phyloP scores from a whole-genome alignment of 2,888 invertebrate genomes.

The Acrobasis suavella region DNA sequence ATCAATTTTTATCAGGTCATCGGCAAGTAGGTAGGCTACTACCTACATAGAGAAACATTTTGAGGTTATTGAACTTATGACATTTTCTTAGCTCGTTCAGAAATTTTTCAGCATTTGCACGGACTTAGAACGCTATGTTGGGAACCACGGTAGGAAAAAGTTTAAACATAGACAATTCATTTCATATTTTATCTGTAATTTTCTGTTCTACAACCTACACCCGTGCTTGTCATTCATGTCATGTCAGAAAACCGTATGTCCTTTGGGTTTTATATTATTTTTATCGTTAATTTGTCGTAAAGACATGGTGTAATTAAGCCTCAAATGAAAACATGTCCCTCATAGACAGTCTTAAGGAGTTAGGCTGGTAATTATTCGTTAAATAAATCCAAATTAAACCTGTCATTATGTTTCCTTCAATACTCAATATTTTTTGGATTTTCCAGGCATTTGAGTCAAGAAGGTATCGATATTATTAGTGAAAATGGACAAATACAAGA shows the following conservation, averaged over 20 bases:
- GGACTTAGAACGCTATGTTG: no score
- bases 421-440: constrained; percentile 40
- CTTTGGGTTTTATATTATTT: constrained; percentile 54
- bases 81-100: not conserved
- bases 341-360: constrained; percentile 83
- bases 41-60: not conserved
- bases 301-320: constrained; percentile 64
- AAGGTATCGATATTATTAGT: constrained; percentile 86
- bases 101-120: not conserved
- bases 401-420: constrained; percentile 30
- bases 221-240: constrained; percentile 37
- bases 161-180: not conserved
- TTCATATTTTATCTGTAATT: not conserved
- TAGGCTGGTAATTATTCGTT: constrained; percentile 84
- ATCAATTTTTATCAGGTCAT: not conserved
- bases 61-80: constrained; percentile 5
- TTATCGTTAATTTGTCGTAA: constrained; percentile 55
- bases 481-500: constrained; percentile 85
- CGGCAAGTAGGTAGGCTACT: not conserved
- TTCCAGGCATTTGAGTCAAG: constrained; percentile 88
- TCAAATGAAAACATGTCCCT: constrained; percentile 81
- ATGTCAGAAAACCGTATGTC: constrained; percentile 60
- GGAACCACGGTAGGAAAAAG: not conserved
- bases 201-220: not conserved
- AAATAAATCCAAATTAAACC: constrained; percentile 20